These are phyloP conservation scores for Coilia nasus DNA, from an alignment of 2,797 vertebrate genomes.

Conservation along the genomic window DNA sequence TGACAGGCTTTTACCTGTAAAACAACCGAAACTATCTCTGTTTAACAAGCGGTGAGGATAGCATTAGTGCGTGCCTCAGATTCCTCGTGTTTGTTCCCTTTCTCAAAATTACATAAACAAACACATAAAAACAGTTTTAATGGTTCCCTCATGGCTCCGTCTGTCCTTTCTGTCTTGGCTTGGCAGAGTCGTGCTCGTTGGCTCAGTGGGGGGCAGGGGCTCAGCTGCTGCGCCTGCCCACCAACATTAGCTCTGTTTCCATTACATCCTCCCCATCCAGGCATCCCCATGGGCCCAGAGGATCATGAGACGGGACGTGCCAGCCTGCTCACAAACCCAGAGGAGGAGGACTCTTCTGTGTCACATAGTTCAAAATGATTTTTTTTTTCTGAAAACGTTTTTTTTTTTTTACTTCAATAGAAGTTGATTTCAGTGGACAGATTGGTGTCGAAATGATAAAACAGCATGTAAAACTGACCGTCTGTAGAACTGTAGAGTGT, in stretches of 20 bases:
- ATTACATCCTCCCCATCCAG: constrained; percentile 40
- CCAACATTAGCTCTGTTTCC: constrained; percentile 52
- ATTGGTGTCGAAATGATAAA: no score
- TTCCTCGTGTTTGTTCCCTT: constrained; percentile 48
- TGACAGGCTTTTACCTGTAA: constrained; percentile 26
- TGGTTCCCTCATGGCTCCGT: constrained; percentile 49
- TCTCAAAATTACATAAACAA: constrained; percentile 54
- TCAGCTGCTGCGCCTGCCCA: constrained; percentile 7
- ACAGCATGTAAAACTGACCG: neutral
- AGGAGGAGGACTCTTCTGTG: no score
- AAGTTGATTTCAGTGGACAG: no score
- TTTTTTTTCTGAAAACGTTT: no score
- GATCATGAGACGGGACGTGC: no score
- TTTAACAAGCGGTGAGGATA: constrained; percentile 40
- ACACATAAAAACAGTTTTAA: constrained; percentile 56
- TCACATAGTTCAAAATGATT: no score
- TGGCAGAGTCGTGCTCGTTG: constrained; percentile 20
- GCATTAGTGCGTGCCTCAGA: constrained; percentile 41
- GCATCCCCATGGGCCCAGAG: neutral
- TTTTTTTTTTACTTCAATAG: no score
- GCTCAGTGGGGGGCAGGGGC: constrained; percentile 36
- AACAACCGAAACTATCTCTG: constrained; percentile 24
- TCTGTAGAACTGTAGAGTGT: no score
- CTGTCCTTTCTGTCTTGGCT: neutral
- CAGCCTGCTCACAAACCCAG: no score